Percentiles rank a stretch among this genome's conserved stretches.
phyloP scores from a whole-genome alignment of 2,888 invertebrate genomes.

The Bellardia pandia region DNA sequence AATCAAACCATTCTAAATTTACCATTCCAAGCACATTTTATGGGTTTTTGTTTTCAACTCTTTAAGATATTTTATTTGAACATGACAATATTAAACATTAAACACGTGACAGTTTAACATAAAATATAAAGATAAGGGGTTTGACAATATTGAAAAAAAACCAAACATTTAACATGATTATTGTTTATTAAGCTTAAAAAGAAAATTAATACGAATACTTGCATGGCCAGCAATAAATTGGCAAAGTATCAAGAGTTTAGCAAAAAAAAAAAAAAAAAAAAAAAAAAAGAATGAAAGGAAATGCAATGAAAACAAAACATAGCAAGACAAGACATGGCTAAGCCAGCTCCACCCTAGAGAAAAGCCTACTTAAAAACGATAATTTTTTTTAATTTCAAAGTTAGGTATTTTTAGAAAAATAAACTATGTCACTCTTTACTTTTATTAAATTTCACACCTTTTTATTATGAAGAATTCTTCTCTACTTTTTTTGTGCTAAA shows the following conservation, averaged over 20 bases:
- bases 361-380: not conserved
- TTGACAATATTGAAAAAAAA: slow-evolving; percentile 4
- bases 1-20: not conserved
- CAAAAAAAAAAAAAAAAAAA: not conserved
- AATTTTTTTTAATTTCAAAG: not conserved
- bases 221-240: slow-evolving; percentile 15
- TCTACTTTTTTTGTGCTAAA: slow-evolving; percentile 49
- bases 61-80: not conserved
- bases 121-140: slow-evolving; percentile 30
- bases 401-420: not conserved
- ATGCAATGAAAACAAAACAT: not conserved
- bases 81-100: slow-evolving; percentile 49
- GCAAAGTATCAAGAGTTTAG: not conserved
- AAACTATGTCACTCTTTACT: not conserved
- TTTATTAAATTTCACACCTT: slow-evolving; percentile 45
- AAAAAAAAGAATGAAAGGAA: not conserved
- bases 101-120: slow-evolving; percentile 63
- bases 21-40: slow-evolving; percentile 60
- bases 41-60: slow-evolving; percentile 34
- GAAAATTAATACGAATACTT: no score
- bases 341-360: not conserved
- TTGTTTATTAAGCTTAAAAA: not conserved
- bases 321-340: not conserved
- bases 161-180: not conserved
- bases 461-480: slow-evolving; percentile 21